A percentile compares a stretch with the other conserved stretches of the same genome.
Evolutionary conservation across 2,113 vertebrate species (phyloP).

Genomic region (Pitta sordida): DNA sequence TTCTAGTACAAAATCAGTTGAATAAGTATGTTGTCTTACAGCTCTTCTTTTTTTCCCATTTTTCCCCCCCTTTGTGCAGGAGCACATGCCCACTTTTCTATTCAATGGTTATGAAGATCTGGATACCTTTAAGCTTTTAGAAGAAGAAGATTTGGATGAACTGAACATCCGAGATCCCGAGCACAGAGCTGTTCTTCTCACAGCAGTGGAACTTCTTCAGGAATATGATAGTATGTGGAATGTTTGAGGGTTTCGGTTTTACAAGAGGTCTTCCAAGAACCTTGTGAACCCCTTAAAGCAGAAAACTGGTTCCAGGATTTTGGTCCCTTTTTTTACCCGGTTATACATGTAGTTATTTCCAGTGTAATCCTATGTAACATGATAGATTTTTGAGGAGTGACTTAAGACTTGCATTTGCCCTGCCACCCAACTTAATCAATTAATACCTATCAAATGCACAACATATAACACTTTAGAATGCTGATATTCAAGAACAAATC

Average conservation of each 20-base stretch:
- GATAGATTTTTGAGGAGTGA: neutral
- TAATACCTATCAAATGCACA: neutral
- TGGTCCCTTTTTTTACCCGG: neutral
- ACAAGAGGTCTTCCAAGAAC: neutral
- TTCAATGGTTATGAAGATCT: conserved; percentile 98
- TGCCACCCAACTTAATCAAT: neutral
- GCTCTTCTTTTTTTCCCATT: neutral
- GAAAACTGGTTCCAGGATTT: neutral
- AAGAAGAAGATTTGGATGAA: conserved; percentile 97
- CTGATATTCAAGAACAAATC: neutral
- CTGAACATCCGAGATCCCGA: conserved; percentile 93
- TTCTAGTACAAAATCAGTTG: neutral
- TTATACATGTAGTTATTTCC: conserved; percentile 1
- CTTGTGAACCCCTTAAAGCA: neutral
- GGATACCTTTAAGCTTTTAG: conserved; percentile 95
- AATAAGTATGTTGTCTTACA: neutral
- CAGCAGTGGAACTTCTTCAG: conserved; percentile 93
- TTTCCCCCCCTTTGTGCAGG: conserved; percentile 66
- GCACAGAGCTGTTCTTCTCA: conserved; percentile 92
- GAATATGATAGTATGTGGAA: conserved; percentile 91
- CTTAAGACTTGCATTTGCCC: neutral
- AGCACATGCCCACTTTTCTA: conserved; percentile 97
- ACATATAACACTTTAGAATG: neutral
- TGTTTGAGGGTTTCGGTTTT: neutral
- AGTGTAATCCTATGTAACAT: neutral